phyloP scores from a whole-genome alignment of 2,113 vertebrate genomes.

The Bettongia penicillata region DNA sequence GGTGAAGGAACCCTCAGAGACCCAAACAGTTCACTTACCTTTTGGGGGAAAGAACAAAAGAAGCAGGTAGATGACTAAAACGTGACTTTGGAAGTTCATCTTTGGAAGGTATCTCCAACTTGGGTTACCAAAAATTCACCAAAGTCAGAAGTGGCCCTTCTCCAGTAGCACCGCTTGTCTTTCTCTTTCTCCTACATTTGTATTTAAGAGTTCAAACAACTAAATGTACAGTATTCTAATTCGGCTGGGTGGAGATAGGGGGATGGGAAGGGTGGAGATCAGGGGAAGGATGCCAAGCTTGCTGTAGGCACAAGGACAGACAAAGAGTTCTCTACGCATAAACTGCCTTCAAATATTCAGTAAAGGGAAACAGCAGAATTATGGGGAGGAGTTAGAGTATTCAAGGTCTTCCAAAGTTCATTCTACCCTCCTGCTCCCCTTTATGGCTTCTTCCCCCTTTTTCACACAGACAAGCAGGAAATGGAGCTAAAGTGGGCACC shows the following conservation, averaged over 20 bases:
- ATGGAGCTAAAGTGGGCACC: not conserved
- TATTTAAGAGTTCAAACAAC: not conserved
- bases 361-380: not conserved
- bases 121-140: conserved; percentile 51
- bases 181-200: conserved; percentile 12
- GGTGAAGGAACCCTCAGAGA: not conserved
- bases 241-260: not conserved
- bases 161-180: conserved; percentile 2
- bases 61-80: conserved; percentile 51
- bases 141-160: conserved; percentile 36
- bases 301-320: not conserved
- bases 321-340: not conserved
- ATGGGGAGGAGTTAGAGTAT: not conserved
- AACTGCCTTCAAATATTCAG: not conserved
- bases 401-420: not conserved
- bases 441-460: not conserved
- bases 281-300: not conserved
- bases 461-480: not conserved
- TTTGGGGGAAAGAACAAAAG: not conserved
- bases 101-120: conserved; percentile 29
- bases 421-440: not conserved
- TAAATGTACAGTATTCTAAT: not conserved
- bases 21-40: conserved; percentile 52
- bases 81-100: conserved; percentile 52
- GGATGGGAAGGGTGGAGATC: not conserved